Percentiles rank a stretch among this genome's conserved stretches.
Evolutionary conservation across 1,140 invertebrate genomes (phyloP).

Genomic region (Nymphalis io): DNA sequence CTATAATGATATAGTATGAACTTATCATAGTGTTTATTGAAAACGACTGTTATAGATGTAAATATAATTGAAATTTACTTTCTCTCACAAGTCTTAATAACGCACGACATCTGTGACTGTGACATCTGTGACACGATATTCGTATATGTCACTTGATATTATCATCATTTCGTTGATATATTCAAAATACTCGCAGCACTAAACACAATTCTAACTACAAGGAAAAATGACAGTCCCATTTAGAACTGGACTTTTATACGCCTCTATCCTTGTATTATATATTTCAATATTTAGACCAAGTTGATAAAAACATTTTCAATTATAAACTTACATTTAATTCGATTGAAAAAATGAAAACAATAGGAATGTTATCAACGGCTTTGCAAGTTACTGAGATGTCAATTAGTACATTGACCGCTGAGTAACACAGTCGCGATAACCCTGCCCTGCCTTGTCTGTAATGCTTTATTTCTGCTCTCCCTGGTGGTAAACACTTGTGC

Average conservation of each 20-base stretch:
- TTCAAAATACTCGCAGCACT: slow-evolving; percentile 4
- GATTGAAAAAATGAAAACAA: slow-evolving; percentile 48
- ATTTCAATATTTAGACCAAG: background rate
- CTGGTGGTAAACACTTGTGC: slow-evolving; percentile 71
- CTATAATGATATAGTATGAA: no score
- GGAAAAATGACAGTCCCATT: background rate
- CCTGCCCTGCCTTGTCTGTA: slow-evolving; percentile 50
- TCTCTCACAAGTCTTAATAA: slow-evolving; percentile 38
- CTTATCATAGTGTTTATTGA: no score
- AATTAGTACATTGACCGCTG: slow-evolving; percentile 59
- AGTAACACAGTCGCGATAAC: slow-evolving; percentile 61
- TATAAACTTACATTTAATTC: background rate
- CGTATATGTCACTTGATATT: slow-evolving; percentile 24
- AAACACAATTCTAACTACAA: background rate
- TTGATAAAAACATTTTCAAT: background rate
- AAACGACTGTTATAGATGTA: slow-evolving; percentile 46
- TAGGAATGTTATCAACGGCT: slow-evolving; percentile 58
- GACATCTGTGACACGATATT: slow-evolving; percentile 49
- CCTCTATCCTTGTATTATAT: background rate
- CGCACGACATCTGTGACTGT: slow-evolving; percentile 47
- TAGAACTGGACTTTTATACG: background rate
- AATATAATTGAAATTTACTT: slow-evolving; percentile 63
- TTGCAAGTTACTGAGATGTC: slow-evolving; percentile 51
- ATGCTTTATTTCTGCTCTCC: slow-evolving; percentile 68
- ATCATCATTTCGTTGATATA: slow-evolving; percentile 15